Evolutionary conservation across 1,140 invertebrate genomes (phyloP).

Genomic region (Chironomus tepperi): DNA sequence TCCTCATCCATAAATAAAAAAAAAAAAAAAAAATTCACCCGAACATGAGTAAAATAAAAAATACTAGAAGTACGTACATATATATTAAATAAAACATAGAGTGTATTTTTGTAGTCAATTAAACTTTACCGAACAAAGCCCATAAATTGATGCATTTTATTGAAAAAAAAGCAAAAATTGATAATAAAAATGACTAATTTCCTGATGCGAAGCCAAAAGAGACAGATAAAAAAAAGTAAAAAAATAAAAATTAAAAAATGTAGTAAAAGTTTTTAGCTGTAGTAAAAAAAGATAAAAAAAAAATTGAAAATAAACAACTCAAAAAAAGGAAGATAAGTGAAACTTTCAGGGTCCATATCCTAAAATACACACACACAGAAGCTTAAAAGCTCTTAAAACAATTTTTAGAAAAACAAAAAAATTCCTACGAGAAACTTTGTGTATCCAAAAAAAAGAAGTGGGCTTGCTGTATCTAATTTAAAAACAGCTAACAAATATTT

Average conservation of each 20-base stretch:
- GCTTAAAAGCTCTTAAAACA: background rate
- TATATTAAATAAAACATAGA: background rate
- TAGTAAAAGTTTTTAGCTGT: background rate
- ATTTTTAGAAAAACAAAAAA: too few species aligned
- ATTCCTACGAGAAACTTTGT: background rate
- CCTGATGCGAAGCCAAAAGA: background rate
- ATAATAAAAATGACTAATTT: background rate
- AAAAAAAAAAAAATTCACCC: too few species aligned
- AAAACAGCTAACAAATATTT: background rate
- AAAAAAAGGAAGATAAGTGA: too few species aligned
- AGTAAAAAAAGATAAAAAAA: too few species aligned
- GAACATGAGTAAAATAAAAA: too few species aligned
- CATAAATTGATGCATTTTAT: background rate
- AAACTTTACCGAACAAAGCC: background rate
- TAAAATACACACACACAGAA: too few species aligned
- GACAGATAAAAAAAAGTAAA: background rate
- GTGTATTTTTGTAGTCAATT: slow-evolving; percentile 9
- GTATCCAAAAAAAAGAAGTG: background rate
- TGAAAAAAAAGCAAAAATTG: background rate
- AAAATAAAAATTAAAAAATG: background rate
- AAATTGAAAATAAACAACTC: too few species aligned
- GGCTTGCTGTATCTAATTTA: background rate
- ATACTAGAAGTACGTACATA: too few species aligned
- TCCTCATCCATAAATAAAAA: too few species aligned
- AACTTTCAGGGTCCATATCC: too few species aligned